Base-by-base conservation (phyloP, 2,113 vertebrate species). In the Macquaria ambigua region DNA sequence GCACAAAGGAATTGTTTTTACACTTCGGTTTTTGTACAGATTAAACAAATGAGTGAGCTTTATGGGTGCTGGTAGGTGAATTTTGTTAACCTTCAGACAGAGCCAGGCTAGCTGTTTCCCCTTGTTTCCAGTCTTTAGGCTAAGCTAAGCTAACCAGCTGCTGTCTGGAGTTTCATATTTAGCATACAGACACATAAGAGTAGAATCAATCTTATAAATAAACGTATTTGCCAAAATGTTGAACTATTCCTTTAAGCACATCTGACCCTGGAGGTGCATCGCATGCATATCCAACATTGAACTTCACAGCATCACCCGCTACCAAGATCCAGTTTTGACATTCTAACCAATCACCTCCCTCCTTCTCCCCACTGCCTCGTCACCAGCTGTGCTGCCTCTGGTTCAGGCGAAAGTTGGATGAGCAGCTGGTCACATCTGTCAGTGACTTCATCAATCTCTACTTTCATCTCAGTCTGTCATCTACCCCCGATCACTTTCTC, bases 371-470 rank as follows among this genome's bases (percentile, higher is more conserved):
- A 15, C 81, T 58, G 53, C 73, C 61, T 78, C 21, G 0, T 67
- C 46, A 20, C 73, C 89, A 89, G 82, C 87, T 84, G 75, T 64
- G 80, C 73, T 8, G 69, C 73, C 61, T 74, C 70, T 75, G 84
- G 67, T n/a, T 77, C 23, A 28, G 77, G 25, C 28, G 84, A 88
- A 90, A 93, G 77, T 92, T 91, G 93, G 85, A 87, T 1, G 6
- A 84, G 79, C 88, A 87, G 79, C 31, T 34, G 88, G 84, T 82
- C 84, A 90, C 87, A 91, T 91, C 93, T 90, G 89, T 76, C 79
- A 2, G 64, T 14, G 73, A 84, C 81, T 88, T 87, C 77, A 88
- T 87, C 82, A 82, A 74, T 79, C 67, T 55, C 64, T 79, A 66
- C 79, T 84, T 90, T 83, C 70, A 82, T 87, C 87, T 81, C 80